These are phyloP conservation scores for Pseudomyrmex gracilis DNA, from an alignment of 1,140 invertebrate genomes.

Conservation along the genomic window DNA sequence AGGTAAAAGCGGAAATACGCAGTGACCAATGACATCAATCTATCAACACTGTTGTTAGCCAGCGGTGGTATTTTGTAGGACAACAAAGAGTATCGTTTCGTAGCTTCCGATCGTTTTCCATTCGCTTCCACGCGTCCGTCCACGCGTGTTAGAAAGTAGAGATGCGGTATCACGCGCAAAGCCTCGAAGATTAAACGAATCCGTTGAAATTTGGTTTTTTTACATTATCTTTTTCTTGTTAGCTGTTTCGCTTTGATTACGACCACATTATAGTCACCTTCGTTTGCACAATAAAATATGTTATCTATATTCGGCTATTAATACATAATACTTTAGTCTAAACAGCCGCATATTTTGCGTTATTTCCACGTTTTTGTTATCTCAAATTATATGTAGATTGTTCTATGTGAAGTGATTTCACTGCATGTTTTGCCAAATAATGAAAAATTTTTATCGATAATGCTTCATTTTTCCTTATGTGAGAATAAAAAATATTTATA, in stretches of 20 bases:
- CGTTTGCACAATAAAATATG: background rate
- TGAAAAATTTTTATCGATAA: background rate
- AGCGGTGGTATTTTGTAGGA: conserved; percentile 21
- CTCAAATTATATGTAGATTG: background rate
- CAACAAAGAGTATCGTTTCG: conserved; percentile 50
- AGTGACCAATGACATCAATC: conserved; percentile 38
- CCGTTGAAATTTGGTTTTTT: conserved; percentile 47
- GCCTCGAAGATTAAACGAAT: conserved; percentile 39
- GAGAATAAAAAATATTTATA: conserved; percentile 2
- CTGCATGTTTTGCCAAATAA: background rate
- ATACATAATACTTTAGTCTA: conserved; percentile 22
- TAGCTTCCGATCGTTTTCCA: conserved; percentile 55
- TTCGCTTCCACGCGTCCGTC: conserved; percentile 43
- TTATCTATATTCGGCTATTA: conserved; percentile 7
- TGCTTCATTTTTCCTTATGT: background rate
- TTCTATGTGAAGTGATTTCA: background rate
- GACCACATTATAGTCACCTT: conserved; percentile 35
- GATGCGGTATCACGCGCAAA: conserved; percentile 47
- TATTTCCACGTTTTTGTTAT: conserved; percentile 2
- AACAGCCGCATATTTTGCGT: conserved; percentile 15
- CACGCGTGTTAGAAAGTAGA: conserved; percentile 48
- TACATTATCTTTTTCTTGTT: conserved; percentile 15
- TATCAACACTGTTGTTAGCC: conserved; percentile 28
- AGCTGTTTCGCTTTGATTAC: conserved; percentile 33
- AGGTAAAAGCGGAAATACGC: background rate